Base-by-base conservation (phyloP, 2,888 invertebrate species). In the Stramonita haemastoma region DNA sequence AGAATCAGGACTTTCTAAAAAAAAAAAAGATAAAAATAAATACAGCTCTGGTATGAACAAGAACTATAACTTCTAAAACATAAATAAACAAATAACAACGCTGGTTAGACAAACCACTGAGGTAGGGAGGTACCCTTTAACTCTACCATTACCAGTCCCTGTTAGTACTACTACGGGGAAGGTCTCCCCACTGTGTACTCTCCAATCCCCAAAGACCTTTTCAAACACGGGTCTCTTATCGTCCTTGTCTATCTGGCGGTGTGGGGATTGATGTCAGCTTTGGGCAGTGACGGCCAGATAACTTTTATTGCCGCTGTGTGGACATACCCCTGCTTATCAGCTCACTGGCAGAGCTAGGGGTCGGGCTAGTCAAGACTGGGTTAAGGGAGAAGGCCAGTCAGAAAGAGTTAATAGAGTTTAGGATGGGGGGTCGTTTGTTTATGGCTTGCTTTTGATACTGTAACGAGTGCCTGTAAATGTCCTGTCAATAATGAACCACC, bases 321-420 rank as follows among this genome's bases (percentile, higher is more conserved):
- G 46, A 83, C 81, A 83, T 36, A 83, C 36, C 46, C 6, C 32
- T 32, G 77, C 46, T 83, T 83, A 83, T 83, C 81, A 83, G 81
- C 81, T 46, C 13, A 11, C 22, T 1, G 22, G 22, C 22, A 83
- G 36, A 22, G 81, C 46, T 13, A 22, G 46, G 26, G 26, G 46
- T 8, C 46, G n/a, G n/a, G 46, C 46, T 8, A 46, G 46, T 46
- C 46, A 46, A 46, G 46, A 46, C 46, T 46, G 46, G 46, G 46
- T 46, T 46, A 46, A 46, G 4, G 8, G 46, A 46, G 46, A 46
- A 46, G 46, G 46, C 46, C 46, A 46, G 46, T 46, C 46, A 46
- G 81, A 17, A 26, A 13, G 81, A 26, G 36, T 83, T 36, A 83
- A 83, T 83, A 83, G 77, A 79, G 32, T 79, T 79, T 79, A 77